Percentiles rank a stretch among this genome's conserved stretches.
These are phyloP conservation scores for Manacus vitellinus DNA, from an alignment of 2,113 vertebrate species.

Conservation along the genomic window DNA sequence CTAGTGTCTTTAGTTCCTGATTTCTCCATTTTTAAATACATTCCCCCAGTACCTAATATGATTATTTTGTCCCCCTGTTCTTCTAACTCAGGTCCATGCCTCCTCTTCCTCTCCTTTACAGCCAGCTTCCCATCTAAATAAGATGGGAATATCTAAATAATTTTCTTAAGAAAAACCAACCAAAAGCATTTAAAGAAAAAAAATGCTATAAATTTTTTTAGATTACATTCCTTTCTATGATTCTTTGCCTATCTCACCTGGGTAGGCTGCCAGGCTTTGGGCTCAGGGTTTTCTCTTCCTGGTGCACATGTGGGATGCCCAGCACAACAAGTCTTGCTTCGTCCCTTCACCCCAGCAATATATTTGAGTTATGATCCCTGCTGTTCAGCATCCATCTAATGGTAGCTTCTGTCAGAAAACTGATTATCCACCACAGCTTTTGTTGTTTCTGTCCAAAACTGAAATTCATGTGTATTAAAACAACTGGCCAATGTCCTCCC, in stretches of 20 bases:
- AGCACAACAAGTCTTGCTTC: background rate
- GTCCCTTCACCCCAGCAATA: background rate
- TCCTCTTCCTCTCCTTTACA: background rate
- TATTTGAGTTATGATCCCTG: background rate
- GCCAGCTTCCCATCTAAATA: background rate
- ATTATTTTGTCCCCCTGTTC: background rate
- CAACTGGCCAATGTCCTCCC: background rate
- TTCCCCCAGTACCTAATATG: background rate
- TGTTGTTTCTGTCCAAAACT: background rate
- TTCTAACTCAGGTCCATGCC: background rate
- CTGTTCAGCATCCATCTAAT: background rate
- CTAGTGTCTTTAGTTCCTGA: background rate
- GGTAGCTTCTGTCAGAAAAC: background rate
- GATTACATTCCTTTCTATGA: background rate
- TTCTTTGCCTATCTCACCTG: background rate
- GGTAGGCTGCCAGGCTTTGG: background rate
- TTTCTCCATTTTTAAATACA: background rate
- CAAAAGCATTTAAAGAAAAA: background rate
- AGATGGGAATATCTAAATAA: background rate
- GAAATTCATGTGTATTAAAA: background rate
- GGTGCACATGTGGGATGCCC: background rate
- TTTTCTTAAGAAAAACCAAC: background rate
- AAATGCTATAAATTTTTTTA: background rate
- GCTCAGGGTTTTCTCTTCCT: background rate
- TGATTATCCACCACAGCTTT: background rate